Evolutionary conservation across 2,113 vertebrate species (phyloP).

Genomic region (Himantopus leucocephalus): DNA sequence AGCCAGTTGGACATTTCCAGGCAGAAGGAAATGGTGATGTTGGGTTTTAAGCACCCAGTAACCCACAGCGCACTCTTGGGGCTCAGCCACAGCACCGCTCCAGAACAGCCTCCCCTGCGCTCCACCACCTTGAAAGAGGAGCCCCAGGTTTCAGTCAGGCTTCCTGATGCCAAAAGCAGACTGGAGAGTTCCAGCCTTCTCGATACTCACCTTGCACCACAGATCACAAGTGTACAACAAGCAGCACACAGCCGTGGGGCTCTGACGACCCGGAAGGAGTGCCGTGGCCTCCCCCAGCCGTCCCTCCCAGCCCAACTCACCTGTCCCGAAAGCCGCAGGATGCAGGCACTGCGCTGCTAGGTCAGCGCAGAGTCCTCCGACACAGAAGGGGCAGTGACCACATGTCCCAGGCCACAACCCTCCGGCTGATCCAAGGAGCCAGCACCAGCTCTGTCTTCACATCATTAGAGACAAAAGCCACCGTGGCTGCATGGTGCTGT

Average conservation of each 20-base stretch:
- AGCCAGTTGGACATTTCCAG: neutral
- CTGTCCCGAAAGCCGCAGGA: neutral
- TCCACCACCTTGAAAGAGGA: neutral
- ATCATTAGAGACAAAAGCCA: neutral
- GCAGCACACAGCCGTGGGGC: neutral
- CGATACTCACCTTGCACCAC: neutral
- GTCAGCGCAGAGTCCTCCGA: neutral
- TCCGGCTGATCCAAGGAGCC: neutral
- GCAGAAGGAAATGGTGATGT: neutral
- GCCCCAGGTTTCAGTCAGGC: neutral
- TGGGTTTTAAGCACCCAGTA: neutral
- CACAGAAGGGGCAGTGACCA: neutral
- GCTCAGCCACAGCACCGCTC: neutral
- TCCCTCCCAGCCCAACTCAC: neutral
- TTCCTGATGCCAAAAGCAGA: neutral
- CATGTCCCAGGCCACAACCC: neutral
- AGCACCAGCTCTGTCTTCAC: neutral
- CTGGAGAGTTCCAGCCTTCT: neutral
- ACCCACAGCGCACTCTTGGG: accelerated
- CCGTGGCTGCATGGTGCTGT: neutral
- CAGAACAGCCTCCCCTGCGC: neutral
- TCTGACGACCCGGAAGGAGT: neutral
- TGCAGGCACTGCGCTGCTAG: neutral
- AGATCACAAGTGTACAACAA: neutral
- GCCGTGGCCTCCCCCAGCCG: accelerated